Evolutionary conservation across 2,113 vertebrate species (phyloP).

Genomic region (Grammomys surdaster): DNA sequence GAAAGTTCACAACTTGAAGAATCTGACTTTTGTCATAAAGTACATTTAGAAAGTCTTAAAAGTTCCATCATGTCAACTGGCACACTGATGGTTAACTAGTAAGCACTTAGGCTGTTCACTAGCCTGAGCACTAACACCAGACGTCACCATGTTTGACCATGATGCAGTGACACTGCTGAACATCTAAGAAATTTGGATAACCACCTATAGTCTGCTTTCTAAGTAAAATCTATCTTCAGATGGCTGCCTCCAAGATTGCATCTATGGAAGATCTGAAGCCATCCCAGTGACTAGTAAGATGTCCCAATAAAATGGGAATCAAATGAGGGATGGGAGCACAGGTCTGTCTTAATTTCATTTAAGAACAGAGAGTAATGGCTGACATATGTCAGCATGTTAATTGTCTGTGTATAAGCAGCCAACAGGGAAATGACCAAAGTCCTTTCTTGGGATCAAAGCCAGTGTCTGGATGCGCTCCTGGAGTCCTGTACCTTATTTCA

Average conservation of each 20-base stretch:
- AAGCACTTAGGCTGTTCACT: conserved; percentile 7
- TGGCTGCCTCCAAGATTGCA: conserved; percentile 12
- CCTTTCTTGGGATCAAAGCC: not conserved
- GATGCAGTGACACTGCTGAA: not conserved
- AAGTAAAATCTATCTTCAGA: conserved; percentile 28
- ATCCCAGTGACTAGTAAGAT: not conserved
- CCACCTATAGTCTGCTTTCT: not conserved
- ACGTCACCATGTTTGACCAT: not conserved
- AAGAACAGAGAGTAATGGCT: not conserved
- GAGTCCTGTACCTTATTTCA: not conserved
- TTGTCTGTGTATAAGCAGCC: not conserved
- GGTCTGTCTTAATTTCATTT: conserved; percentile 10
- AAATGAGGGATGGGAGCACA: not conserved
- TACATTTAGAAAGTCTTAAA: conserved; percentile 54
- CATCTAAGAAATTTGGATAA: conserved; percentile 30
- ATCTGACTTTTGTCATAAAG: conserved; percentile 64
- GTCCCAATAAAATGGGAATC: conserved; percentile 4
- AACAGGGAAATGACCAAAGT: not conserved
- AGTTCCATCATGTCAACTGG: conserved; percentile 44
- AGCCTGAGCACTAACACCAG: not conserved
- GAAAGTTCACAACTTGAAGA: conserved; percentile 49
- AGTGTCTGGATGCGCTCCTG: not conserved
- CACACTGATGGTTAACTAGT: conserved; percentile 1
- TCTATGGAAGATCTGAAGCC: not conserved
- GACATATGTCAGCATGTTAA: not conserved